phyloP scores from a whole-genome alignment of 2,888 invertebrate genomes.

The Polydrusus cervinus region DNA sequence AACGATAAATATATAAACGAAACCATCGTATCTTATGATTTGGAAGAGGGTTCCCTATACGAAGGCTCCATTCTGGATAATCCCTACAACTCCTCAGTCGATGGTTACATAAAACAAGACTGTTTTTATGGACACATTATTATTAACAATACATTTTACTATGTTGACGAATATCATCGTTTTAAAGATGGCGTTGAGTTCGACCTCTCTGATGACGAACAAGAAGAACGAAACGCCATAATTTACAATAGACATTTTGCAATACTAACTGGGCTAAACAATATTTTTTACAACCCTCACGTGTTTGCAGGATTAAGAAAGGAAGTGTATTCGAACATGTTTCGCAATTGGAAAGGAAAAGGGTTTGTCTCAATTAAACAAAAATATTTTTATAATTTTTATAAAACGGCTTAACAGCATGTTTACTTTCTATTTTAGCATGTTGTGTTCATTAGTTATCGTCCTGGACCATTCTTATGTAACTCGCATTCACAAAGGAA shows the following conservation, averaged over 20 bases:
- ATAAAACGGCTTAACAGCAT: background rate
- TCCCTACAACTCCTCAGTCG: conserved; percentile 55
- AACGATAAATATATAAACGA: background rate
- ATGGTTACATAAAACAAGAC: conserved; percentile 59
- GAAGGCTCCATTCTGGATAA: conserved; percentile 37
- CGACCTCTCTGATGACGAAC: conserved; percentile 36
- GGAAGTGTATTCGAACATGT: conserved; percentile 13
- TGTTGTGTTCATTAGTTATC: conserved; percentile 71
- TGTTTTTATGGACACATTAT: conserved; percentile 61
- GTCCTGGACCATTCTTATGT: conserved; percentile 73
- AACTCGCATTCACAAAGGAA: conserved; percentile 71
- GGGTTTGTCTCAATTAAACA: conserved; percentile 10
- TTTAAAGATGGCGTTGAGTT: conserved; percentile 26
- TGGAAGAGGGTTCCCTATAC: conserved; percentile 12
- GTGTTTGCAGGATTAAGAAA: background rate
- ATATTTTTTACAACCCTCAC: background rate
- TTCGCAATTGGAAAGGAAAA: conserved; percentile 27
- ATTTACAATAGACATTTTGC: conserved; percentile 46
- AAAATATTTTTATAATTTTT: conserved; percentile 6
- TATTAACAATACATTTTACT: conserved; percentile 56
- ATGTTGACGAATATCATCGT: conserved; percentile 57
- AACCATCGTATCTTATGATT: background rate
- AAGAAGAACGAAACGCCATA: conserved; percentile 49
- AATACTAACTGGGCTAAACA: background rate
- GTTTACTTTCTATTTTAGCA: conserved; percentile 56